Base-by-base conservation (phyloP, 2,888 invertebrate genomes). In the Catocala sponsa region DNA sequence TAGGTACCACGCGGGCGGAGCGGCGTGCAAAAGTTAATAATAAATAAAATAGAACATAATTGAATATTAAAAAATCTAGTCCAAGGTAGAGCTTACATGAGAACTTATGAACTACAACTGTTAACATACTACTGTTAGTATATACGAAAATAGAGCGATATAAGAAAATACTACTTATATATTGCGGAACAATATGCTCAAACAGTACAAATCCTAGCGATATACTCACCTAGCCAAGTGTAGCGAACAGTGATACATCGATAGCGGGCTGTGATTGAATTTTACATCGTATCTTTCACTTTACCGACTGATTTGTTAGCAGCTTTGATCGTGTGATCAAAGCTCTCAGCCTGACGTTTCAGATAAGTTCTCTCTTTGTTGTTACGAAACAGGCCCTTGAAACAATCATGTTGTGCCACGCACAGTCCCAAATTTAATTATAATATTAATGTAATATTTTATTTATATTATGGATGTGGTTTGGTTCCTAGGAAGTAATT, bases 261-360 rank as follows among this genome's bases (percentile, higher is more conserved):
- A 53, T 12, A 43, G 15, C 32, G n/a, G 32, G 11, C 32, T 12
- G n/a, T 5, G 12, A 35, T 53, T 43, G n/a, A n/a, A 53, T 42
- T 42, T 43, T n/a, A 43, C 15, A 13, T 15, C 33, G 9, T 53
- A 33, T 53, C 12, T 53, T 53, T 53, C 44, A 44, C 9, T 52
- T 32, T 32, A 32, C 4, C 52, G 33, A 13, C 10, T 33, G 53
- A 53, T 44, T 44, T 44, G 43, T 53, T 43, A 13, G 12, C 12
- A 9, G 10, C 43, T 53, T 53, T 44, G 44, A 44, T 44, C 33
- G 25, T 6, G 12, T 53, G 53, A 53, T 44, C 44, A 53, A 53
- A 53, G 53, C 53, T 7, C n/a, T 2, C 12, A 43, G 33, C 12
- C 44, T 53, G 53, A 44, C 44, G 43, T 53, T 53, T 13, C 32